Evolutionary conservation across 2,888 invertebrate species (phyloP).

Genomic region (Cephus pygmeus): DNA sequence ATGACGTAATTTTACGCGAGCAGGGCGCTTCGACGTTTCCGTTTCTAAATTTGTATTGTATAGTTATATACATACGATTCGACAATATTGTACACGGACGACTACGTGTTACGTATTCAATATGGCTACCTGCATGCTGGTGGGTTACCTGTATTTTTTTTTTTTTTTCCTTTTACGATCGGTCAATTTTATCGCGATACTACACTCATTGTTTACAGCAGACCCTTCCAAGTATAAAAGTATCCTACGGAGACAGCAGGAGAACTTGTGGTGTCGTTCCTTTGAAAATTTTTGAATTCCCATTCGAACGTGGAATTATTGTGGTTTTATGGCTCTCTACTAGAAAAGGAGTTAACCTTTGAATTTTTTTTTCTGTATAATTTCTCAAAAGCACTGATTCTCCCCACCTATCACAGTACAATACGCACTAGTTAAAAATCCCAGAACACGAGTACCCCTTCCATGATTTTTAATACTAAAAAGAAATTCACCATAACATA

Average conservation of each 20-base stretch:
- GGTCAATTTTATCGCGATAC: slow-evolving; percentile 7
- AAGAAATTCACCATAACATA: background rate
- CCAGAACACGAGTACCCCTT: background rate
- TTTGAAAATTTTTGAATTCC: background rate
- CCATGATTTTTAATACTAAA: background rate
- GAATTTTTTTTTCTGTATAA: background rate
- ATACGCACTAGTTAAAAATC: background rate
- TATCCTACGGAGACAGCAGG: background rate
- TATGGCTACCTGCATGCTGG: background rate
- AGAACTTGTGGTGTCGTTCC: background rate
- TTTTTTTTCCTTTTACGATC: background rate
- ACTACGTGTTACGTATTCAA: background rate
- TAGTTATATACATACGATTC: background rate
- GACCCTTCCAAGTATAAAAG: background rate
- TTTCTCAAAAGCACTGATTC: background rate
- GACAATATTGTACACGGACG: background rate
- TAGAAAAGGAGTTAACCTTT: background rate
- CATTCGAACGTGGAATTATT: background rate
- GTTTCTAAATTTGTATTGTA: background rate
- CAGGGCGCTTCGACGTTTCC: slow-evolving; percentile 5
- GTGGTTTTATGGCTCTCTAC: background rate
- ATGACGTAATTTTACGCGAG: slow-evolving; percentile 22
- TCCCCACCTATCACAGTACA: background rate
- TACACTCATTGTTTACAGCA: background rate
- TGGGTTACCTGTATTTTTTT: background rate